Base-by-base conservation (phyloP, 1,140 invertebrate genomes). In the Lepidurus arcticus region DNA sequence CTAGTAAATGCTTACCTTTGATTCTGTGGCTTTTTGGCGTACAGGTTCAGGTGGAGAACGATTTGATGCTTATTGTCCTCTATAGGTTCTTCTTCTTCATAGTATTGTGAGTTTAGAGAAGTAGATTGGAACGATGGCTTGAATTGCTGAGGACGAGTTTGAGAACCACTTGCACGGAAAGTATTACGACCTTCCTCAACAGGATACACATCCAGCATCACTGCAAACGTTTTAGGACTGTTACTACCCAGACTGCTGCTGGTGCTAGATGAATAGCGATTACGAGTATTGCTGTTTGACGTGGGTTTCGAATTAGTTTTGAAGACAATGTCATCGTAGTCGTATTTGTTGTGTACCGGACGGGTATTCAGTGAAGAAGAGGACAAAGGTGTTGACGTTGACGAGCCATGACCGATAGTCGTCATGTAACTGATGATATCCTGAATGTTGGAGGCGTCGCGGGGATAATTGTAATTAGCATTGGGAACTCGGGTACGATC, bases 351-450 rank as follows among this genome's bases (percentile, higher is more conserved):
- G 16, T 24, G n/a, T 1, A 47, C 34, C 5, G 75, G 75, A 42
- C 75, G 44, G 7, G 16, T 44, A n/a, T 44, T 42, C 21, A 5
- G 24, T 21, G 43, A 43, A 21, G 76, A 65, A 6, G 45, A 34
- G 13, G 42, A 53, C 44, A 45, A 53, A n/a, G 76, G 42, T 45
- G 24, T 9, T 26, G n/a, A 53, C 76, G 24, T 7, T 26, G 45
- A 24, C 7, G 43, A 47, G 21, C 42, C 24, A 42, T 76, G 76
- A 42, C 76, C 42, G 34, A 26, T 11, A 13, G 76, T 45, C 13
- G 78, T 78, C 78, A 78, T 78, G 78, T 76, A 76, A 65, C 42
- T 45, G 16, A 78, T 78, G 44, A 78, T 78, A 13, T 78, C 78
- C 43, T 78, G 78, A 21, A 78, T 78, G 10, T 74, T 78, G 73